A percentile compares a stretch with the other conserved stretches of the same genome.
Evolutionary conservation across 2,797 vertebrate species (phyloP).

Genomic region (Saguinus oedipus): DNA sequence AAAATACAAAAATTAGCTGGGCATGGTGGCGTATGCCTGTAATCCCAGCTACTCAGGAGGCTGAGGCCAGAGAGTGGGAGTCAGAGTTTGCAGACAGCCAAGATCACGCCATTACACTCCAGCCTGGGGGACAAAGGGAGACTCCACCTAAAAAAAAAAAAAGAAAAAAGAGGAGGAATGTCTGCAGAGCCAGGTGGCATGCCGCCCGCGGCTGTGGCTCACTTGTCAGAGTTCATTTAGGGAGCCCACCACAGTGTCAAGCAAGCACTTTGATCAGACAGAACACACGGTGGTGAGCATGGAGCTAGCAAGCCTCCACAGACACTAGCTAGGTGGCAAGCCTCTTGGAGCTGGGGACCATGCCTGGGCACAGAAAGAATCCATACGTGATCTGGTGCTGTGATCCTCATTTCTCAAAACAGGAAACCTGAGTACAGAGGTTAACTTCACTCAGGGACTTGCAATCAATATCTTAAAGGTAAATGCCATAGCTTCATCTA

Average conservation of each 20-base stretch:
- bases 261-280: not conserved
- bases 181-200: not conserved
- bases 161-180: not conserved
- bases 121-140: no score
- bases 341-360: not conserved
- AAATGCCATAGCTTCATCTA: not conserved
- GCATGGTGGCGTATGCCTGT: no score
- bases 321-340: not conserved
- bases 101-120: no score
- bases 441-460: not conserved
- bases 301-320: not conserved
- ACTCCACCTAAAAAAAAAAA: no score
- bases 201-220: no score
- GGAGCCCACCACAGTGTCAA: rapidly evolving
- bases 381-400: rapidly evolving
- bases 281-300: rapidly evolving
- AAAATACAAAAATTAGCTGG: no score
- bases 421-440: not conserved
- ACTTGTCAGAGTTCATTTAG: not conserved
- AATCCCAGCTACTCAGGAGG: no score
- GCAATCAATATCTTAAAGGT: not conserved
- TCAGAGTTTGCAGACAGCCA: no score
- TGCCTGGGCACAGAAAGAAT: not conserved
- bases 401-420: not conserved
- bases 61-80: no score